Base-by-base conservation (phyloP, 2,113 vertebrate genomes). In the Oceanites oceanicus region DNA sequence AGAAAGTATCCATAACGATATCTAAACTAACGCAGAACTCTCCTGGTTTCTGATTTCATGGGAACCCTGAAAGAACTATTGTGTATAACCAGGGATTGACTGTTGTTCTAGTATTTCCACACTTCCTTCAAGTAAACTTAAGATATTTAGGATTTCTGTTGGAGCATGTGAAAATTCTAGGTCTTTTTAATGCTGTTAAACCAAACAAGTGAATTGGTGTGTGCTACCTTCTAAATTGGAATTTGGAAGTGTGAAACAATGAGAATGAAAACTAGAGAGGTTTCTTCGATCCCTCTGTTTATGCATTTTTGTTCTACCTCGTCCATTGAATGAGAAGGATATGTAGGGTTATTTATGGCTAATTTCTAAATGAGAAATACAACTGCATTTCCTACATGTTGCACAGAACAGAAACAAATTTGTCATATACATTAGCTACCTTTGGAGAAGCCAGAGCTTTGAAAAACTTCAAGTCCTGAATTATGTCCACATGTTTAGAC, bases 401-500 rank as follows among this genome's bases (percentile, higher is more conserved):
- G 40, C 72, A 86, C 7, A 80, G 76, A 94, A 86, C 3, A 79
- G 36, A 91, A 79, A 56, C 27, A 40, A 56, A 70, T 63, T 40
- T 52, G 7, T 77, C 16, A 19, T 55, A 32, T 34, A 62, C 2
- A 15, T 76, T 71, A 74, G 27, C 20, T 97, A 98, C 98, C 97
- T 97, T 98, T 49, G 97, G 97, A 91, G 97, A 97, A 96, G 95
- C 92, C 63, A 98, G 89, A 96, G 97, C 96, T 95, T 89, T 94
- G 94, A 98, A 98, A 97, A 96, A 98, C 81, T 98, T 98, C 53
- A 97, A 98, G 80, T 96, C 47, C 0, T 95, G 94, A 74, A 90
- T 59, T 66, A 81, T 70, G 72, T 97, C 65, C n/a, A 55, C 70
- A 32, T 72, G 15, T 58, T 71, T 86, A 75, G 67, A 22, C 30